These are phyloP conservation scores for Macrotus californicus DNA, from an alignment of 2,113 vertebrate genomes.

Conservation along the genomic window DNA sequence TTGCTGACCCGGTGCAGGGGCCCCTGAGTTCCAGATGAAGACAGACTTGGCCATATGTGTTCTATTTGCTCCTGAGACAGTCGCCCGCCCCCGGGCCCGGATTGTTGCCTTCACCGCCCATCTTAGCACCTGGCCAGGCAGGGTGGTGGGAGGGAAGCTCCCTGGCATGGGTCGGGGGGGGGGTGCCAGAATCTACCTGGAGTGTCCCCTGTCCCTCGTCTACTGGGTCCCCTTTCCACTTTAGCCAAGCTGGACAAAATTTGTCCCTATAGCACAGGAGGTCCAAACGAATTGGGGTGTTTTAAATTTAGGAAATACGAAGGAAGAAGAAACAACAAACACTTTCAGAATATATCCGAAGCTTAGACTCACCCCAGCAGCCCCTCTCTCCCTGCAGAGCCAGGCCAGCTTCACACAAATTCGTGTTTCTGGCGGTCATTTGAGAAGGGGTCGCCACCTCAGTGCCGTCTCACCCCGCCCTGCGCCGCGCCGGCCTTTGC, in stretches of 20 bases:
- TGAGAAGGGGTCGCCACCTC: not conserved
- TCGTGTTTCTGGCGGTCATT: too few species aligned
- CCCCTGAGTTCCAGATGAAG: not conserved
- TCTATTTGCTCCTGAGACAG: too few species aligned
- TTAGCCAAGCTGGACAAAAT: not conserved
- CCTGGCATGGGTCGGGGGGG: not conserved
- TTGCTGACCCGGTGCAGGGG: too few species aligned
- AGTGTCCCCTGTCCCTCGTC: not conserved
- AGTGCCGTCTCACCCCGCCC: not conserved
- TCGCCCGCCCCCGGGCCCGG: not conserved
- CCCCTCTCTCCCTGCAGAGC: too few species aligned
- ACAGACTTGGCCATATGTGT: not conserved
- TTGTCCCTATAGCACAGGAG: not conserved
- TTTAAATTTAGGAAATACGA: not conserved
- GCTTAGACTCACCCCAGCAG: not conserved
- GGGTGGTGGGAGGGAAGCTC: not conserved
- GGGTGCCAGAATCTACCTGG: too few species aligned
- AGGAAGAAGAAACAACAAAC: not conserved
- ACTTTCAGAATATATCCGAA: rapidly evolving
- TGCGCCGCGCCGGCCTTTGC: not conserved
- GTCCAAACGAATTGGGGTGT: not conserved
- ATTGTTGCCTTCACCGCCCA: not conserved
- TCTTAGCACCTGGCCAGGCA: not conserved
- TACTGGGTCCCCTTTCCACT: not conserved
- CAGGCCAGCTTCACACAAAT: rapidly evolving